Base-by-base conservation (phyloP, 2,113 vertebrate species). In the Prochilodus magdalenae region DNA sequence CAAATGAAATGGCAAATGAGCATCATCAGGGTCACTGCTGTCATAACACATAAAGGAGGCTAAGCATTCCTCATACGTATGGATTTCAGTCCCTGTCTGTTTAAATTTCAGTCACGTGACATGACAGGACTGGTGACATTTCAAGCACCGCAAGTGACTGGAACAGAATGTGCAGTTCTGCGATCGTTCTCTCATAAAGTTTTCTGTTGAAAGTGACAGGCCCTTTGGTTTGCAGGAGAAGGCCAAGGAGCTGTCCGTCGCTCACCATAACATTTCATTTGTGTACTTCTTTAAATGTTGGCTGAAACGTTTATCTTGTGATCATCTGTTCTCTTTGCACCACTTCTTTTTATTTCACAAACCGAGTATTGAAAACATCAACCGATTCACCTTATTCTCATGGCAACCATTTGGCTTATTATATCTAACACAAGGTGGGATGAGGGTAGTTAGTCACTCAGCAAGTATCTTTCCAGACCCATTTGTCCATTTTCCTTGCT, bases 41-140 rank as follows among this genome's bases (percentile, higher is more conserved):
- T 93, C 90, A 90, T 84, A 77, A 89, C 88, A 83, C 88, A 91
- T 91, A 89, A 91, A 80, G 20, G 80, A 81, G 83, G 84, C 6
- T 27, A 75, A 86, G 83, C 73, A 88, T 87, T 83, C 85, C 86
- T 82, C 77, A 77, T 80, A 89, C 87, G 12, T 40, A 89, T 86
- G 83, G 82, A 82, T 67, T 77, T 86, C 79, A 76, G 33, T 44
- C 33, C 36, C 86, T 87, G 75, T 83, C 72, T 88, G 81, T 91
- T 84, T 88, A 67, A 36, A 67, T 36, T 67, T 67, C 65, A 36
- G 18, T 65, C 65, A 67, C 65, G 33, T 67, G 65, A 36, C 5
- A 20, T 30, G 5, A 20, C 65, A 44, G 66, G 33, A n/a, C 33
- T 44, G 33, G 66, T 69, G 66, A 67, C 65, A 67, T 67, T 67